Evolutionary conservation across 2,113 vertebrate genomes (phyloP).

Genomic region (Myocastor coypus): DNA sequence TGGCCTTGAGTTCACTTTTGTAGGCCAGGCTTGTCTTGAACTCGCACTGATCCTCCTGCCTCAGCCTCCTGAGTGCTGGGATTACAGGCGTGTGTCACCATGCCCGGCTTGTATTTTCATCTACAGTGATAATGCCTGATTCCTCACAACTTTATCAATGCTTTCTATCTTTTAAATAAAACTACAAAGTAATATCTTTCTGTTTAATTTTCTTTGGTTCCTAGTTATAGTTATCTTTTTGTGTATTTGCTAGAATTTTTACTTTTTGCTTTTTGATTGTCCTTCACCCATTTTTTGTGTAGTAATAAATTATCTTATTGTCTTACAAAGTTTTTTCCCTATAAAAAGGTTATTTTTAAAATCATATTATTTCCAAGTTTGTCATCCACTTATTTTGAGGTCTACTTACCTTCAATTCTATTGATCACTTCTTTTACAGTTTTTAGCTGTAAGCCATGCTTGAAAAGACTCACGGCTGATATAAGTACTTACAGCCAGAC

Average conservation of each 20-base stretch:
- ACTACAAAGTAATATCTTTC: background rate
- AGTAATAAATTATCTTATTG: background rate
- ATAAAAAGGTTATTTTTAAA: background rate
- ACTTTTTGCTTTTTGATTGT: background rate
- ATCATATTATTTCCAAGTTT: slow-evolving; percentile 40
- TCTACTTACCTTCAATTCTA: background rate
- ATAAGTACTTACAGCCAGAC: background rate
- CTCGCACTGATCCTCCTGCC: too few species aligned
- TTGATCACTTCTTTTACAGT: background rate
- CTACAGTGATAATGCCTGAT: background rate
- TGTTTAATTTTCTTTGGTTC: slow-evolving; percentile 31
- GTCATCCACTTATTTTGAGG: background rate
- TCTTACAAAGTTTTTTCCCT: slow-evolving; percentile 31
- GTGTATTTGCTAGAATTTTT: background rate
- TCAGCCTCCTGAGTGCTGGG: too few species aligned
- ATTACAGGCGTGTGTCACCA: too few species aligned
- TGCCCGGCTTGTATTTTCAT: background rate
- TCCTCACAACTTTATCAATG: slow-evolving; percentile 21
- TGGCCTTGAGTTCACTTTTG: too few species aligned
- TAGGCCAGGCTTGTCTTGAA: too few species aligned
- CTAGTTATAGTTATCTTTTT: slow-evolving; percentile 26
- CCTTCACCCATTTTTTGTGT: slow-evolving; percentile 16
- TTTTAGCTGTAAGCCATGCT: background rate
- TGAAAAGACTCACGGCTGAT: slow-evolving; percentile 5
- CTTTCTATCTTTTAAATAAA: slow-evolving; percentile 9